Conservation (phyloP, 92 coral and sea anemone species). For the Paramuricea clavata region DNA sequence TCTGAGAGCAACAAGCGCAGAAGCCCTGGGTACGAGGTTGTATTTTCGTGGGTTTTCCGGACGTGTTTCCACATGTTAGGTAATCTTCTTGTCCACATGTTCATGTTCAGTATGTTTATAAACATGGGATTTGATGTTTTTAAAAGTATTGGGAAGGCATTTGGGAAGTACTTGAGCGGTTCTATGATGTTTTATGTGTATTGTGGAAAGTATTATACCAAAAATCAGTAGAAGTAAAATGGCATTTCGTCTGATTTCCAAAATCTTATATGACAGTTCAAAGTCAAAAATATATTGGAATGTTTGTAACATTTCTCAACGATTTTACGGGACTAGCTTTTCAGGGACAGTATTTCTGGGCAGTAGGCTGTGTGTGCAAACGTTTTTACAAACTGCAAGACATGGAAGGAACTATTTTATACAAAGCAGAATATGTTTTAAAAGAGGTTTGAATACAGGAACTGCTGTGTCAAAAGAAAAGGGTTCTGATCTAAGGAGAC, state of each 20-base stretch:
- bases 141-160: neutral
- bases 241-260: neutral
- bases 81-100: too few relatives aligned
- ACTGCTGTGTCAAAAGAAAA: neutral
- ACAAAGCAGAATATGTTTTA: neutral
- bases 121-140: too few relatives aligned
- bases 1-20: too few relatives aligned
- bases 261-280: neutral
- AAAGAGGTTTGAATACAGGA: neutral
- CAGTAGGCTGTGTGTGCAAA: neutral
- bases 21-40: too few relatives aligned
- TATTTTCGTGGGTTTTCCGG: too few relatives aligned
- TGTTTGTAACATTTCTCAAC: neutral
- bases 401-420: neutral
- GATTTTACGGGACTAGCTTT: neutral
- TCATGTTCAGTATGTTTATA: too few relatives aligned
- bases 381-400: neutral
- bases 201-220: neutral
- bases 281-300: neutral
- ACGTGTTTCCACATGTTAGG: too few relatives aligned
- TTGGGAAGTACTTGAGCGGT: neutral
- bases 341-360: neutral
- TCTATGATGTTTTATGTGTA: neutral
- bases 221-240: neutral
- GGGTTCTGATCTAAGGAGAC: constrained; percentile 21